Evolutionary conservation across 1,140 invertebrate species (phyloP).

Genomic region (Camponotus pennsylvanicus): DNA sequence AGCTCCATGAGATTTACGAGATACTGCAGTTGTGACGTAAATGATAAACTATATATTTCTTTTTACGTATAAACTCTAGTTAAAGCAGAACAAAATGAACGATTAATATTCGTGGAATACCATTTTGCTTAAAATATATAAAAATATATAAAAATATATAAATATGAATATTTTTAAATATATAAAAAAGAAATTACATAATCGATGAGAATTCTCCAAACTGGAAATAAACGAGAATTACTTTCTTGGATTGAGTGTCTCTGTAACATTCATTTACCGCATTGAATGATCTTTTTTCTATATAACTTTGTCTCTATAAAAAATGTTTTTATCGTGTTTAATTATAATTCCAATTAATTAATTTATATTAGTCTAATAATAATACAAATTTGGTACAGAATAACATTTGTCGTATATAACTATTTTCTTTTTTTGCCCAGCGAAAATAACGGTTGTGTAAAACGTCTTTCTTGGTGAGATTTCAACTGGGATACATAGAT

Average conservation of each 20-base stretch:
- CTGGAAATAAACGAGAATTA: too few species aligned
- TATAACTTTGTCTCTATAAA: background rate
- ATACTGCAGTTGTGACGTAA: background rate
- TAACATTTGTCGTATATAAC: background rate
- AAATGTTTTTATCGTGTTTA: background rate
- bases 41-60: constrained; percentile 20
- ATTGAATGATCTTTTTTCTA: too few species aligned
- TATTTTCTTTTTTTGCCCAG: background rate
- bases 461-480: background rate
- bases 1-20: constrained; percentile 22
- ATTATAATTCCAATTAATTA: background rate
- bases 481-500: constrained; percentile 1
- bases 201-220: too few species aligned
- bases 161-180: background rate
- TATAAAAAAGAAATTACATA: too few species aligned
- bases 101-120: background rate
- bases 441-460: background rate
- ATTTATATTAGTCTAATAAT: background rate
- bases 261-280: too few species aligned
- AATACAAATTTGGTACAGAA: background rate
- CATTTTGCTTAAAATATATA: background rate
- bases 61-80: background rate
- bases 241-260: too few species aligned
- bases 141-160: background rate
- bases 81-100: background rate